Conservation (phyloP, 2,888 invertebrate genomes). For the Laothoe populi region DNA sequence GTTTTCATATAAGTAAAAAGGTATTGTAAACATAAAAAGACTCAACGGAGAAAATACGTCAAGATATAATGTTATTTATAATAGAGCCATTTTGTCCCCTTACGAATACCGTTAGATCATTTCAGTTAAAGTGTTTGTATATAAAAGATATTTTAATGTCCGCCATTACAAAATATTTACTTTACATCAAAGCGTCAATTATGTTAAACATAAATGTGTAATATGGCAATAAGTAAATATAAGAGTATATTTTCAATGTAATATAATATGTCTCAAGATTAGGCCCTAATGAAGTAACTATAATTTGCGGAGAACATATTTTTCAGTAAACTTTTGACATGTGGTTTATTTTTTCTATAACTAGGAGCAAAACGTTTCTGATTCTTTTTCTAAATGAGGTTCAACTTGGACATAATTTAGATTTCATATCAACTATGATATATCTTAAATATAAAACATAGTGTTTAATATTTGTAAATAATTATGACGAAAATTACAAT, state of each 20-base stretch:
- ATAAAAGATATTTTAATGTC: slow-evolving; percentile 4
- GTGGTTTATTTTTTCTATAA: neutral
- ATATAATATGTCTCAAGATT: slow-evolving; percentile 3
- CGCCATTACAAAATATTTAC: neutral
- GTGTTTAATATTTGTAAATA: too few species aligned
- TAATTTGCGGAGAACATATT: neutral
- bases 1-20: too few species aligned
- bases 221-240: too few species aligned
- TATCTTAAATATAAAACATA: too few species aligned
- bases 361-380: neutral
- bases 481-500: too few species aligned
- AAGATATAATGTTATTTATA: neutral
- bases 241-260: neutral
- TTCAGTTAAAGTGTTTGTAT: neutral
- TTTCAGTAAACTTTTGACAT: slow-evolving; percentile 12
- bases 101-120: neutral
- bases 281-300: neutral
- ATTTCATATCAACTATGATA: too few species aligned
- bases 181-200: slow-evolving; percentile 6
- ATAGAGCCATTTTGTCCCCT: slow-evolving; percentile 1
- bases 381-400: neutral
- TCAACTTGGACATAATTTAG: neutral
- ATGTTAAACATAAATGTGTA: too few species aligned
- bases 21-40: neutral
- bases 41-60: neutral